Evolutionary conservation across 2,888 invertebrate species (phyloP), one percentile per base, ranked within the genome.

Genomic region (Pimpla rufipes): DNA sequence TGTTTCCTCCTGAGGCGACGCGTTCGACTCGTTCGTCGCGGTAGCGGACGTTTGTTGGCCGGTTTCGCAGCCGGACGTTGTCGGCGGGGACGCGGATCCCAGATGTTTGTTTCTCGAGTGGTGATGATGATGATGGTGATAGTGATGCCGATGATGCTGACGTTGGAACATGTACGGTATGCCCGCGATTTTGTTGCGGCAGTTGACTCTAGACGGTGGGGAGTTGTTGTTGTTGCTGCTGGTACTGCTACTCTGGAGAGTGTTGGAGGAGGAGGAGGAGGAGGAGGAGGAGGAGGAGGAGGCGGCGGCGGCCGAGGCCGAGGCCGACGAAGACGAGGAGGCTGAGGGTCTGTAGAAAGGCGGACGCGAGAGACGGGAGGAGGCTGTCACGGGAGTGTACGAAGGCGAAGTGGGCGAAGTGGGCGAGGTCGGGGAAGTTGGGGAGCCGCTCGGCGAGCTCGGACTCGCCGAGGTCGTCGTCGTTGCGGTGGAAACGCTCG

Each of bases 121-220:
- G 42, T 90, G 90, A 79, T 90, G 90, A 62, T 90, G 90, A n/a
- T 88, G 90, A 50, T 85, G 88, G 68, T 88, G 89, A 66, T 88
- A 88, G 29, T 87, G 87, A 83, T 89, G 89, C 29, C 89, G 89
- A 45, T 88, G 90, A 70, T 90, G 88, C 29, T 87, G 87, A n/a
- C 87, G 88, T 35, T 86, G 87, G 4, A 87, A 86, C 57, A 88
- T 85, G 64, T 88, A 88, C 62, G 90, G 87, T 64, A 88, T 86
- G 52, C 89, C 87, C 52, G 85, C 45, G 42, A 76, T 62, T 18
- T 79, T 83, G 71, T 80, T 83, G 40, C 84, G 81, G 47, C 74
- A 71, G 55, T 68, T 73, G 8, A 42, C 40, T 50, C 80, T 68
- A 5, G 79, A 64, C 2, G 70, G n/a, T n/a, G n/a, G 16, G 52